These are phyloP conservation scores for Unio pictorum DNA, from an alignment of 2,888 invertebrate species.

Conservation along the genomic window DNA sequence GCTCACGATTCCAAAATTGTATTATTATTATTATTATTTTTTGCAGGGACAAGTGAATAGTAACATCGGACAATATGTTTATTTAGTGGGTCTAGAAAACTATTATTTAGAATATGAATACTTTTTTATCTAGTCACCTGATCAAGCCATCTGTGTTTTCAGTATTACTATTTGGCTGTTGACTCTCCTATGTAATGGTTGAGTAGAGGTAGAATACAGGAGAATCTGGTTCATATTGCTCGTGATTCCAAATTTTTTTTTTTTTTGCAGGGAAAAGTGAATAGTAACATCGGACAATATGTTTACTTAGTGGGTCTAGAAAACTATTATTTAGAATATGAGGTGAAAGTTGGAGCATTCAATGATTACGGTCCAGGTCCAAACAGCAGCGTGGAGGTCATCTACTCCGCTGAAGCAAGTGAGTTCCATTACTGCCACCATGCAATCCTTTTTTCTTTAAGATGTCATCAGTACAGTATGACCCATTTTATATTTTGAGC, in stretches of 20 bases:
- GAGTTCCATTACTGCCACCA: constrained; percentile 19
- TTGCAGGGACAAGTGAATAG: constrained; percentile 2
- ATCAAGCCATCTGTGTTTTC: too few species aligned
- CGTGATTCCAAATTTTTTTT: too few species aligned
- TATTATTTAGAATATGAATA: constrained; percentile 68
- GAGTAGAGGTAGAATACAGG: too few species aligned
- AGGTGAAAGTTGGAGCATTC: constrained; percentile 66
- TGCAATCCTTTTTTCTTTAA: too few species aligned
- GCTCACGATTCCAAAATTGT: too few species aligned
- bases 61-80: constrained; percentile 29
- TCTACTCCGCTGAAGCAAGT: constrained; percentile 72
- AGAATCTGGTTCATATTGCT: too few species aligned
- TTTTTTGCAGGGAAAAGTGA: not conserved
- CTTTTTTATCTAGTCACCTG: too few species aligned
- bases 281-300: constrained; percentile 23
- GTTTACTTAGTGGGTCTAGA: constrained; percentile 59
- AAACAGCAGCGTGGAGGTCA: constrained; percentile 80
- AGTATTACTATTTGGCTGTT: too few species aligned
- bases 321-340: constrained; percentile 70
- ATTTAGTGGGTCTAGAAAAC: constrained; percentile 63
- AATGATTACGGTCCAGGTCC: constrained; percentile 83
- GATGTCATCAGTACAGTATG: too few species aligned
- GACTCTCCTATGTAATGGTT: too few species aligned
- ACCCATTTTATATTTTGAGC: too few species aligned
- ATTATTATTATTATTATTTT: too few species aligned